Base-by-base conservation (phyloP, 2,113 vertebrate genomes). In the Cephalopholis sonnerati region DNA sequence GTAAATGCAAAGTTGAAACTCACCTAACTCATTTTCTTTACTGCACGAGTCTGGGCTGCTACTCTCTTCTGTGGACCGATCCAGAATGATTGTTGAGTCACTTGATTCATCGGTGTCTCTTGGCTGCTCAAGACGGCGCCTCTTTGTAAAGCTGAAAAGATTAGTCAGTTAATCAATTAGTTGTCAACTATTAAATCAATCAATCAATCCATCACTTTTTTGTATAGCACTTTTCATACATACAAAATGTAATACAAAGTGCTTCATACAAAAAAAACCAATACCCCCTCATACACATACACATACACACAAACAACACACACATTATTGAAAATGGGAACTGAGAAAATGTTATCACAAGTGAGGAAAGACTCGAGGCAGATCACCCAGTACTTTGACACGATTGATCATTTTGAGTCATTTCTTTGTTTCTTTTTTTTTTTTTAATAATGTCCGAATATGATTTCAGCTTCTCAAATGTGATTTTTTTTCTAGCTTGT, bases 71-170 rank as follows among this genome's bases (percentile, higher is more conserved):
- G n/a, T n/a, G n/a, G n/a, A n/a, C n/a, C n/a, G n/a, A n/a, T n/a
- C n/a, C n/a, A n/a, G n/a, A n/a, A n/a, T n/a, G n/a, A n/a, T n/a
- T n/a, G n/a, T n/a, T n/a, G n/a, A n/a, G n/a, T 77, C 73, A 70
- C 81, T 82, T 64, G 79, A 66, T 65, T 81, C 70, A 59, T 81
- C 69, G 10, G 20, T 32, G 61, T 73, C 78, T 13, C 5, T 22
- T 80, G 59, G 50, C 39, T 48, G 39, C 27, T 73, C 39, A 48
- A 72, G 68, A 27, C 11, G 8, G n/a, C 50, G 24, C 61, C 36
- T n/a, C n/a, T n/a, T n/a, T n/a, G n/a, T n/a, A n/a, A n/a, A n/a
- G n/a, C n/a, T n/a, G n/a, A n/a, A n/a, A n/a, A n/a, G n/a, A n/a
- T n/a, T n/a, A n/a, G n/a, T n/a, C n/a, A n/a, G n/a, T n/a, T n/a